Evolutionary conservation across 2,113 vertebrate species (phyloP).

Genomic region (Irena cyanogastra): DNA sequence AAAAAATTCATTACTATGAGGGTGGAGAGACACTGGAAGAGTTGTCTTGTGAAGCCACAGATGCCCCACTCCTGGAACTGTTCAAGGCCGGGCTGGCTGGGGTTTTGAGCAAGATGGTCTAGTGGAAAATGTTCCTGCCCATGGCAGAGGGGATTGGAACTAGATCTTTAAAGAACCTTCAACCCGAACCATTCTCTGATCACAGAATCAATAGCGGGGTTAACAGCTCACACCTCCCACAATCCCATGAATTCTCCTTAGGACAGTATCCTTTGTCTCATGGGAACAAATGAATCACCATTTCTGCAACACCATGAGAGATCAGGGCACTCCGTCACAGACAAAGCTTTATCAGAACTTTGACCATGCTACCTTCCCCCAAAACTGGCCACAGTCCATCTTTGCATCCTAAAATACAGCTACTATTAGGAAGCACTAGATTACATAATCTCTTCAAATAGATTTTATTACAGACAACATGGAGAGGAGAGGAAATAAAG

Average conservation of each 20-base stretch:
- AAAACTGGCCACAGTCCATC: neutral
- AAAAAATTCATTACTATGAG: neutral
- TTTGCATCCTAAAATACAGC: neutral
- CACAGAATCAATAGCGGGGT: neutral
- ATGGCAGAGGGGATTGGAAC: neutral
- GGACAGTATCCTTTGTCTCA: neutral
- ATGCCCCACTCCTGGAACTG: neutral
- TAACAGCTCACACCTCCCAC: neutral
- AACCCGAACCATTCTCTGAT: neutral
- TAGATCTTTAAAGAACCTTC: neutral
- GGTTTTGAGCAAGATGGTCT: neutral
- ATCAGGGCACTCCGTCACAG: neutral
- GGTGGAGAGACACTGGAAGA: neutral
- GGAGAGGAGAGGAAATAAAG: neutral
- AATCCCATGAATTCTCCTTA: neutral
- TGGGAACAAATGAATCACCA: neutral
- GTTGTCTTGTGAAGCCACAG: neutral
- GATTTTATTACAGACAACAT: neutral
- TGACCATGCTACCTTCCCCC: neutral
- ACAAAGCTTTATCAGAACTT: neutral
- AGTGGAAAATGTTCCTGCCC: neutral
- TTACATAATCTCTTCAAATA: neutral
- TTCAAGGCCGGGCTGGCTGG: neutral
- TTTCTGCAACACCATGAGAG: neutral
- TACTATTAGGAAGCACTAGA: neutral